phyloP scores from a whole-genome alignment of 1,140 invertebrate genomes.

The Tetramorium parvispinum region DNA sequence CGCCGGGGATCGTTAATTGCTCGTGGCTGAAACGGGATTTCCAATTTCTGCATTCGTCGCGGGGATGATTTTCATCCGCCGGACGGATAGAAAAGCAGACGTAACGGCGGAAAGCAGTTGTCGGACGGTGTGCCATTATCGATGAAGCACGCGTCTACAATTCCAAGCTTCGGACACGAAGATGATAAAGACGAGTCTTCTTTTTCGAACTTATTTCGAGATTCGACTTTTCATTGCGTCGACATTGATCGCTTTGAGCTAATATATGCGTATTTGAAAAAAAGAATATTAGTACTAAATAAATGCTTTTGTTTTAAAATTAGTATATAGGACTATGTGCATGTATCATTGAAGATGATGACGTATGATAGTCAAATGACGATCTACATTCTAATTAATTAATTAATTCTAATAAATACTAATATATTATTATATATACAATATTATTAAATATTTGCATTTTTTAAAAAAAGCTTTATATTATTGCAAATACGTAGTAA shows the following conservation, averaged over 20 bases:
- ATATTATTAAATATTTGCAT: no score
- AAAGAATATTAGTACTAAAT: no score
- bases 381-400: no score
- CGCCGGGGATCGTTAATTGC: slow-evolving; percentile 76
- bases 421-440: no score
- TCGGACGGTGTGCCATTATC: background rate
- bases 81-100: slow-evolving; percentile 27
- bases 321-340: no score
- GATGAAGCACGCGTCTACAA: background rate
- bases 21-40: slow-evolving; percentile 75
- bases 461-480: no score
- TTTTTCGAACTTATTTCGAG: background rate
- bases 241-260: background rate
- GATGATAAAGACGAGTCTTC: background rate
- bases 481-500: no score
- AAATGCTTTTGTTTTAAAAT: no score
- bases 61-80: slow-evolving; percentile 53
- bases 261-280: background rate
- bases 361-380: no score
- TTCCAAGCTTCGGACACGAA: background rate
- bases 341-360: no score
- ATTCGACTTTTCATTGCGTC: background rate
- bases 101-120: slow-evolving; percentile 13
- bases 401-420: no score
- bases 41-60: slow-evolving; percentile 45